Evolutionary conservation across 2,888 invertebrate species (phyloP).

Genomic region (Drosophila anceps): DNA sequence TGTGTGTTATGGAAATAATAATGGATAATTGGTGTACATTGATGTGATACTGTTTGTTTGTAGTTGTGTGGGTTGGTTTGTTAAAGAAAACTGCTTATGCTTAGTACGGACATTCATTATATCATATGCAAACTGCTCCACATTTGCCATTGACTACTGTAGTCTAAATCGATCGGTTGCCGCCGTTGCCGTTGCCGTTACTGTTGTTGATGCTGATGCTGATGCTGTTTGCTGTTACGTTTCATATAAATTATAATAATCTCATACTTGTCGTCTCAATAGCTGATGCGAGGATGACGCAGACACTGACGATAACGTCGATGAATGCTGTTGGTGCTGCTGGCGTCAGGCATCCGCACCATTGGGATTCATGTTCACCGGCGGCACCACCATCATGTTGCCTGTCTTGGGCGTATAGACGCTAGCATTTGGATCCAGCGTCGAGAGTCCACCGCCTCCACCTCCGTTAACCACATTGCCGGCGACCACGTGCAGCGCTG

Average conservation of each 20-base stretch:
- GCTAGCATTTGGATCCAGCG: slow-evolving; percentile 95
- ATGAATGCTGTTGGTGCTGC: slow-evolving; percentile 63
- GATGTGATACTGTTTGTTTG: slow-evolving; percentile 17
- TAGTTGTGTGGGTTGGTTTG: slow-evolving; percentile 25
- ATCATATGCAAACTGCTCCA: slow-evolving; percentile 62
- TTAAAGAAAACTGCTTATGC: slow-evolving; percentile 69
- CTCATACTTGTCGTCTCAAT: slow-evolving; percentile 84
- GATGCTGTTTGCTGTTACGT: slow-evolving; percentile 38
- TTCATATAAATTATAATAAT: slow-evolving; percentile 82
- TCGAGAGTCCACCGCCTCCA: slow-evolving; percentile 79
- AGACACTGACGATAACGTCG: slow-evolving; percentile 40
- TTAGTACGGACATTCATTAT: slow-evolving; percentile 78
- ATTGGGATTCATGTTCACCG: slow-evolving; percentile 76
- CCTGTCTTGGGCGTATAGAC: slow-evolving; percentile 94
- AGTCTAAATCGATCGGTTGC: slow-evolving; percentile 41
- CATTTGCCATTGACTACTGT: slow-evolving; percentile 35
- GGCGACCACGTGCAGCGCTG: slow-evolving; percentile 71
- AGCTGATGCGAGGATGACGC: slow-evolving; percentile 71
- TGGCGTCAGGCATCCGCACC: slow-evolving; percentile 80
- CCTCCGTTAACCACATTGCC: slow-evolving; percentile 55
- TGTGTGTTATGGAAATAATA: slow-evolving; percentile 2
- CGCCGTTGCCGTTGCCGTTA: slow-evolving; percentile 11
- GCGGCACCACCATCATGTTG: slow-evolving; percentile 81
- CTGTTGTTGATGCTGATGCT: slow-evolving; percentile 26
- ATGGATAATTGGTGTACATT: slow-evolving; percentile 5